Evolutionary conservation across 2,797 vertebrate species (phyloP).

Genomic region (Cygnus olor): DNA sequence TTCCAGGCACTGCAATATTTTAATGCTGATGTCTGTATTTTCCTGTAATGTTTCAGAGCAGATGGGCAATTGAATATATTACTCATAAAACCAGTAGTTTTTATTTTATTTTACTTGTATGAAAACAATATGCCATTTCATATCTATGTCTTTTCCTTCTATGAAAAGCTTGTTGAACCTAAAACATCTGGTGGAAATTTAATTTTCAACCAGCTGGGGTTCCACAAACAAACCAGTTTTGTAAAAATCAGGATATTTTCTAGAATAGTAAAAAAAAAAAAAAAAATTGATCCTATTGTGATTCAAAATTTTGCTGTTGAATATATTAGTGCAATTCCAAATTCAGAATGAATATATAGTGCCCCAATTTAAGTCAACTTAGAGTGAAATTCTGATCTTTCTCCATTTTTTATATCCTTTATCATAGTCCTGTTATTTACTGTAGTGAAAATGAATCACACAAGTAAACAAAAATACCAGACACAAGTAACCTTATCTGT

Average conservation of each 20-base stretch:
- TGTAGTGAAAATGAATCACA: background rate
- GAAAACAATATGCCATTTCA: fast-evolving
- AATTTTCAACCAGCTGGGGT: background rate
- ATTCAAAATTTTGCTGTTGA: background rate
- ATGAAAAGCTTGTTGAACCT: background rate
- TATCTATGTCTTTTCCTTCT: background rate
- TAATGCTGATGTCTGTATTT: background rate
- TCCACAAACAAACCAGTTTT: background rate
- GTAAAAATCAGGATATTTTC: background rate
- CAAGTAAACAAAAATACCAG: background rate
- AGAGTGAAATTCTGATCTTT: background rate
- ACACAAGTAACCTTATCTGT: fast-evolving
- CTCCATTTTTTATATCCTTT: background rate
- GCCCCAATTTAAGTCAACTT: background rate
- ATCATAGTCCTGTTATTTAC: background rate
- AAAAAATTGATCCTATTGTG: background rate
- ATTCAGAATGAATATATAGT: background rate
- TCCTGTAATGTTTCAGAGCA: background rate
- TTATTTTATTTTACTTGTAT: background rate
- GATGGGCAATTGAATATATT: background rate
- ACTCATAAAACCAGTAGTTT: background rate
- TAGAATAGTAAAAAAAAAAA: background rate
- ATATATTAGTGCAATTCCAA: background rate
- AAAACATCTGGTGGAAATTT: background rate
- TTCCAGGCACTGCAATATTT: background rate